These are phyloP conservation scores for Bradypodion ventrale DNA, from an alignment of 2,797 vertebrate genomes.

Conservation along the genomic window DNA sequence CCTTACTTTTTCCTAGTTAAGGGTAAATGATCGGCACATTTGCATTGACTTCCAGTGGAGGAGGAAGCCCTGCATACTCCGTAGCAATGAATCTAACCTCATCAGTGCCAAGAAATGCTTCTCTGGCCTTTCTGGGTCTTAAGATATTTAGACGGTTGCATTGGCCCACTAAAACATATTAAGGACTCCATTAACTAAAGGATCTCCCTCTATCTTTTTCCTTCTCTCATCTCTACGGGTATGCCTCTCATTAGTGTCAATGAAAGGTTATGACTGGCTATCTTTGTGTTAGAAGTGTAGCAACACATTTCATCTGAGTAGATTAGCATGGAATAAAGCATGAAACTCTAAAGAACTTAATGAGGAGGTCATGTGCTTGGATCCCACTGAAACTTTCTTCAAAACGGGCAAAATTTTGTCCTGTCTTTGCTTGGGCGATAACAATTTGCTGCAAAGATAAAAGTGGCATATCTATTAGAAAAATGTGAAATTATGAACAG, in stretches of 20 bases:
- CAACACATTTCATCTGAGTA: background rate
- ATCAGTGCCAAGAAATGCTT: slow-evolving; percentile 56
- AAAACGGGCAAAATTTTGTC: too few relatives aligned
- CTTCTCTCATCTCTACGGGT: slow-evolving; percentile 24
- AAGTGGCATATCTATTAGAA: too few relatives aligned
- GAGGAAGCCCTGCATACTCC: slow-evolving; percentile 43
- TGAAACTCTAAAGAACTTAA: background rate
- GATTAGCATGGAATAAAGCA: background rate
- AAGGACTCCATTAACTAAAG: slow-evolving; percentile 66
- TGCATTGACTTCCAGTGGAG: slow-evolving; percentile 45
- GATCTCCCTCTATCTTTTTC: slow-evolving; percentile 36
- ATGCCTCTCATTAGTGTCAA: slow-evolving; percentile 69
- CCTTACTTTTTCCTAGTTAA: slow-evolving; percentile 52
- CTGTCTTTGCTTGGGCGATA: too few relatives aligned
- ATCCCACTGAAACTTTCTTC: background rate
- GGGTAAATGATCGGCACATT: slow-evolving; percentile 20
- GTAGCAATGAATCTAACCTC: slow-evolving; percentile 69
- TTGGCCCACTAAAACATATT: slow-evolving; percentile 70
- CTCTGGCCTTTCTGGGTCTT: slow-evolving; percentile 66
- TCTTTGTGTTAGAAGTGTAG: background rate
- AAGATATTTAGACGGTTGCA: slow-evolving; percentile 62
- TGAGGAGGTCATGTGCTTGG: slow-evolving; percentile 9
- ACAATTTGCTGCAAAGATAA: too few relatives aligned
- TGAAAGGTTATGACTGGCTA: background rate
- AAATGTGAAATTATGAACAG: too few relatives aligned